Percentiles rank a stretch among this genome's conserved stretches.
phyloP scores from a whole-genome alignment of 2,113 vertebrate species.

The Rhinichthys klamathensis region DNA sequence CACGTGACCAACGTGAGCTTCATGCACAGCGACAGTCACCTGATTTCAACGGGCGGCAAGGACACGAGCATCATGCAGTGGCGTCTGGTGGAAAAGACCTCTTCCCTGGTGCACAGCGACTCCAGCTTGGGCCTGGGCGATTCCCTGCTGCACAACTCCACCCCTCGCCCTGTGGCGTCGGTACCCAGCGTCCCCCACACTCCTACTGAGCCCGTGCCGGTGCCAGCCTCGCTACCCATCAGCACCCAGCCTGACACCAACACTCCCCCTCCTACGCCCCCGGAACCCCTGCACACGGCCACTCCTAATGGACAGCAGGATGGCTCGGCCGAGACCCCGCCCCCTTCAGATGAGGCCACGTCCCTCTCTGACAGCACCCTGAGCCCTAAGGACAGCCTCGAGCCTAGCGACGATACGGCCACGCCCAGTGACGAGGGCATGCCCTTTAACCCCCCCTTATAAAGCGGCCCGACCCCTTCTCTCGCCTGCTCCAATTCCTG shows the following conservation, averaged over 20 bases:
- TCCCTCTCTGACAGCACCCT: conserved; percentile 75
- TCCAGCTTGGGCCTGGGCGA: conserved; percentile 65
- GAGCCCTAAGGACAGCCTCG: conserved; percentile 79
- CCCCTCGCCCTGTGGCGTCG: conserved; percentile 60
- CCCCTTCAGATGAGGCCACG: conserved; percentile 64
- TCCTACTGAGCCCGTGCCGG: conserved; percentile 25
- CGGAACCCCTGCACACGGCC: conserved; percentile 45
- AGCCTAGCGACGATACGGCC: conserved; percentile 75
- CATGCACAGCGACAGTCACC: conserved; percentile 86
- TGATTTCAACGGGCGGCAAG: conserved; percentile 97
- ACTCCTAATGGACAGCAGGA: conserved; percentile 73
- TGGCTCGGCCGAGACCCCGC: conserved; percentile 57
- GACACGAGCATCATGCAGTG: conserved; percentile 98
- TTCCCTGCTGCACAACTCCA: conserved; percentile 63
- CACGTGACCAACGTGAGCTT: conserved; percentile 99
- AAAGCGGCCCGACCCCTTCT: conserved; percentile 45
- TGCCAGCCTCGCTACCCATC: conserved; percentile 46
- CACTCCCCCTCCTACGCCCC: conserved; percentile 44
- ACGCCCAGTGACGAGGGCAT: conserved; percentile 74
- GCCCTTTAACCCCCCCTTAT: conserved; percentile 70
- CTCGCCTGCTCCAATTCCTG: conserved; percentile 29
- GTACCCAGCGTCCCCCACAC: conserved; percentile 47
- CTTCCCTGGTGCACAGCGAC: conserved; percentile 69
- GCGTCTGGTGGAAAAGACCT: conserved; percentile 88
- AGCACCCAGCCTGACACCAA: conserved; percentile 8